phyloP scores from a whole-genome alignment of 2,113 vertebrate species.

The Melanotaenia duboulayi region DNA sequence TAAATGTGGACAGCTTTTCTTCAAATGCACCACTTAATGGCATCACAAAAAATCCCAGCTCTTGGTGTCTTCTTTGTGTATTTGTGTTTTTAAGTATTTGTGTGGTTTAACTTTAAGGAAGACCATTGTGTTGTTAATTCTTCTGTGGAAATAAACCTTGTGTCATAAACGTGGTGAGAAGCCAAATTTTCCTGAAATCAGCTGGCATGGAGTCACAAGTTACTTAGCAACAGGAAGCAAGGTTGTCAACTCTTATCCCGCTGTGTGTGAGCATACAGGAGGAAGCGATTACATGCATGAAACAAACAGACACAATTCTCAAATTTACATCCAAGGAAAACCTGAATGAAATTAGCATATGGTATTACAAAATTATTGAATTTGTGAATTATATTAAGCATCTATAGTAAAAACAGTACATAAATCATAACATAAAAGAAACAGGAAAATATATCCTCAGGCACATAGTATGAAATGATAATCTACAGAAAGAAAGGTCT shows the following conservation, averaged over 20 bases:
- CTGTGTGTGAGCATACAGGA: slow-evolving; percentile 36
- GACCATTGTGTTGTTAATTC: slow-evolving; percentile 24
- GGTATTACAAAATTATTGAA: too few relatives aligned
- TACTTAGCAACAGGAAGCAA: slow-evolving; percentile 68
- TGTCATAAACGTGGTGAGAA: slow-evolving; percentile 23
- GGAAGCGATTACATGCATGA: slow-evolving; percentile 31
- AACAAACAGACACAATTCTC: slow-evolving; percentile 7
- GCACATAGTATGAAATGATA: background rate
- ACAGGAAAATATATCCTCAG: background rate
- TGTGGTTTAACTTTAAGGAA: slow-evolving; percentile 20
- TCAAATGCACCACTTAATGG: slow-evolving; percentile 82
- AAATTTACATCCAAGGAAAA: slow-evolving; percentile 7
- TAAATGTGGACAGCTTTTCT: slow-evolving; percentile 79
- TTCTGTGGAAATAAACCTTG: slow-evolving; percentile 33
- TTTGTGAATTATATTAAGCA: too few relatives aligned
- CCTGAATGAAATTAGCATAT: too few relatives aligned
- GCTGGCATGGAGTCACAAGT: slow-evolving; percentile 46
- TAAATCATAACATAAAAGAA: too few relatives aligned
- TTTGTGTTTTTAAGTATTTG: slow-evolving; percentile 29
- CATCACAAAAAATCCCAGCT: slow-evolving; percentile 77
- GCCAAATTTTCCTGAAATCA: slow-evolving; percentile 52
- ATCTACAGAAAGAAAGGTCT: background rate
- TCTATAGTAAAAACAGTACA: too few relatives aligned
- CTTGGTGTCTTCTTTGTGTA: slow-evolving; percentile 33
- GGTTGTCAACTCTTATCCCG: slow-evolving; percentile 44